Percentiles rank a stretch among this genome's conserved stretches.
Conservation (phyloP, 2,113 vertebrate species). For the Pseudorasbora parva region DNA sequence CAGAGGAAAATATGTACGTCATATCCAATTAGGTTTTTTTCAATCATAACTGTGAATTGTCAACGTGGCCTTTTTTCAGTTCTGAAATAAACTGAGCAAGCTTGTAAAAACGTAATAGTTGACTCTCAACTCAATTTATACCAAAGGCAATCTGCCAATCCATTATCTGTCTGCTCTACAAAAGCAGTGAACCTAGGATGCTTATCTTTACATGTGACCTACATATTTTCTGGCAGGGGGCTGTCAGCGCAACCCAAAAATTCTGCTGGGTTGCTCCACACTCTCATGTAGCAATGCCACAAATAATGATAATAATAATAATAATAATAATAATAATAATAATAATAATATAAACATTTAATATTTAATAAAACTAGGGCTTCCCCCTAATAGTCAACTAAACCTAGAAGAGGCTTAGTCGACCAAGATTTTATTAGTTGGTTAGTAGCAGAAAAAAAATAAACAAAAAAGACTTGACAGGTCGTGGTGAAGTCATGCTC, state of each 20-base stretch:
- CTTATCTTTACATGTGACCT: constrained; percentile 53
- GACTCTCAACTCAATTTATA: constrained; percentile 36
- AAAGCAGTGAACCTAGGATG: constrained; percentile 42
- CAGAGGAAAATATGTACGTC: neutral
- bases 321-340: too few species aligned
- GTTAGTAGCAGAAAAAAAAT: too few species aligned
- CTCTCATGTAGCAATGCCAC: neutral
- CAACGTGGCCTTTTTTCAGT: neutral
- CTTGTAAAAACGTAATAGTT: constrained; percentile 23
- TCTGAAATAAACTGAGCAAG: constrained; percentile 22
- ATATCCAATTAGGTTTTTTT: neutral
- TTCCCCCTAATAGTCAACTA: too few species aligned
- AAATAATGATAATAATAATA: neutral
- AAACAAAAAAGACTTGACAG: too few species aligned
- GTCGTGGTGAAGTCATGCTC: too few species aligned
- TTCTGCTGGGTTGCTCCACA: neutral
- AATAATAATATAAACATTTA: too few species aligned
- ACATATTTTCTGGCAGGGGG: constrained; percentile 38
- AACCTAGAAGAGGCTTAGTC: too few species aligned
- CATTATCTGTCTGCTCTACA: constrained; percentile 38
- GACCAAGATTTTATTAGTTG: too few species aligned
- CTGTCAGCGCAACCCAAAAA: neutral
- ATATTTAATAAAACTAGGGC: neutral
- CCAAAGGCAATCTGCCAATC: constrained; percentile 39
- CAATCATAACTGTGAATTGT: constrained; percentile 16